Conservation (phyloP, 2,797 vertebrate genomes). For the Allobates femoralis region DNA sequence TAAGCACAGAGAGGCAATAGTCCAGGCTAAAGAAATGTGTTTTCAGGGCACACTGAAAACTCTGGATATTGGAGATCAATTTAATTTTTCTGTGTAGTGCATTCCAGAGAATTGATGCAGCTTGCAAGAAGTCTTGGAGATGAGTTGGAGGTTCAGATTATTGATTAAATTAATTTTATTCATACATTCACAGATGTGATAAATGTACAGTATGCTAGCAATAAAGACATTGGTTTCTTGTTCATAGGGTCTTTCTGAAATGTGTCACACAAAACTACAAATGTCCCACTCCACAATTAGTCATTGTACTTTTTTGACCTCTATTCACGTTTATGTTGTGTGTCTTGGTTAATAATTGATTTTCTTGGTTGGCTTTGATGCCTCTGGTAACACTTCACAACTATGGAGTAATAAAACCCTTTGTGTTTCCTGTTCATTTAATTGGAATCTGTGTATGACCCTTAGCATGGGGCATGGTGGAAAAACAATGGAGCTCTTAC, state of each 20-base stretch:
- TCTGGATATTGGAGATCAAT: too few relatives aligned
- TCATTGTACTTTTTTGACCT: neutral
- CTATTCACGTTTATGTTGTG: neutral
- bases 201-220: too few relatives aligned
- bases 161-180: too few relatives aligned
- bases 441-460: neutral
- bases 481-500: neutral
- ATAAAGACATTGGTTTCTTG: neutral
- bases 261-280: neutral
- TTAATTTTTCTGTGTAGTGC: too few relatives aligned
- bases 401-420: slow-evolving; percentile 3
- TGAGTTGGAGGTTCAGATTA: too few relatives aligned
- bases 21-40: too few relatives aligned
- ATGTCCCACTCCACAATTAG: neutral
- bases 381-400: slow-evolving; percentile 21
- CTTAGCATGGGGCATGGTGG: neutral
- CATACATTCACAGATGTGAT: too few relatives aligned
- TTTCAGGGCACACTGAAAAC: too few relatives aligned
- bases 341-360: slow-evolving; percentile 1
- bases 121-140: too few relatives aligned
- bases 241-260: neutral
- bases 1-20: too few relatives aligned
- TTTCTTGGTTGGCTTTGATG: neutral
- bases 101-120: too few relatives aligned
- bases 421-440: neutral